These are phyloP conservation scores for Latrodectus elegans DNA, from an alignment of 2,888 invertebrate species.

Conservation along the genomic window DNA sequence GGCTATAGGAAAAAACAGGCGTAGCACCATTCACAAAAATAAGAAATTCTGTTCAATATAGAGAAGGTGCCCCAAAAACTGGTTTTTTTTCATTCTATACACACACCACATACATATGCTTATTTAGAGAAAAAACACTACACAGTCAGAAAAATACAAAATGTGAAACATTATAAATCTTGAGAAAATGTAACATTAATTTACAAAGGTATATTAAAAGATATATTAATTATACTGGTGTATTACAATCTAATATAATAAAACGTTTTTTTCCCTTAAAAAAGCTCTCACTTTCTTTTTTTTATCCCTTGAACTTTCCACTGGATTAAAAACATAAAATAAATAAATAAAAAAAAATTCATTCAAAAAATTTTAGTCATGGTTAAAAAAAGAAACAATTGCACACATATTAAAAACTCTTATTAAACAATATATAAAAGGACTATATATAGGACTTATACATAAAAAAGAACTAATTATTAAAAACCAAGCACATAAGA, in stretches of 20 bases:
- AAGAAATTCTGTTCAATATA: slow-evolving; percentile 69
- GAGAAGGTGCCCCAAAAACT: slow-evolving; percentile 66
- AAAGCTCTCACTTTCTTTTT: slow-evolving; percentile 69
- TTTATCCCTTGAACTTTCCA: slow-evolving; percentile 37
- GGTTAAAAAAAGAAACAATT: slow-evolving; percentile 65
- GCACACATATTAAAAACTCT: slow-evolving; percentile 68
- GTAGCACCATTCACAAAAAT: slow-evolving; percentile 70
- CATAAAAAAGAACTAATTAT: slow-evolving; percentile 7
- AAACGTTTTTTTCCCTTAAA: slow-evolving; percentile 69
- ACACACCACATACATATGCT: slow-evolving; percentile 59
- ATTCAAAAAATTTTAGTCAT: slow-evolving; percentile 55
- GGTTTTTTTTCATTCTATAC: slow-evolving; percentile 55
- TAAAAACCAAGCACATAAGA: too few relatives aligned
- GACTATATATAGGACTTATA: slow-evolving; percentile 48
- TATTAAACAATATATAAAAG: slow-evolving; percentile 65
- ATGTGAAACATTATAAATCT: slow-evolving; percentile 71
- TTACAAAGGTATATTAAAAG: slow-evolving; percentile 71
- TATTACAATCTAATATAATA: slow-evolving; percentile 68
- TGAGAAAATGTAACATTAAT: slow-evolving; percentile 71
- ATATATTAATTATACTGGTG: slow-evolving; percentile 71
- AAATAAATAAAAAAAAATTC: slow-evolving; percentile 66
- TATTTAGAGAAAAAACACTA: slow-evolving; percentile 70
- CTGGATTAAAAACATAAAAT: slow-evolving; percentile 67
- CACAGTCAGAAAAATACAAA: slow-evolving; percentile 71
- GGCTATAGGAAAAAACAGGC: slow-evolving; percentile 64